A percentile compares a stretch with the other conserved stretches of the same genome.
Evolutionary conservation across 2,888 invertebrate species (phyloP).

Genomic region (Cephus pygmeus): DNA sequence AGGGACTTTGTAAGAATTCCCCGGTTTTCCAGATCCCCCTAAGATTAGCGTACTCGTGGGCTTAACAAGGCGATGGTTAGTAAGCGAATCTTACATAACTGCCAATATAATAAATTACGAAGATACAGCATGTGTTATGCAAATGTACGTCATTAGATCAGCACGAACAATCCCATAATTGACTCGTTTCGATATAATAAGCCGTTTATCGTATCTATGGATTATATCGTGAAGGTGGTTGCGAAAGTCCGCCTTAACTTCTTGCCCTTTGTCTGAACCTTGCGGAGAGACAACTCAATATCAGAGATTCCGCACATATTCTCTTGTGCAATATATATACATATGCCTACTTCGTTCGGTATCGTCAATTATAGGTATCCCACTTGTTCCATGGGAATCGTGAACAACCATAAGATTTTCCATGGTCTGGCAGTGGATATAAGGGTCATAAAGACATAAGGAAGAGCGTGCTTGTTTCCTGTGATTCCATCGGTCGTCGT

Average conservation of each 20-base stretch:
- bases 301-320: background rate
- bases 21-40: background rate
- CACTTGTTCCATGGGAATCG: background rate
- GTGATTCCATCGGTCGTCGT: conserved; percentile 40
- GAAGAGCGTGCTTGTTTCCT: conserved; percentile 27
- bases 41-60: background rate
- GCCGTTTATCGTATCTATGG: conserved; percentile 23
- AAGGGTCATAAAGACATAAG: conserved; percentile 40
- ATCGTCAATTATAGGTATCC: background rate
- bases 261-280: conserved; percentile 21
- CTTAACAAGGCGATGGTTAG: background rate
- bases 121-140: conserved; percentile 29
- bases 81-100: background rate
- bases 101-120: background rate
- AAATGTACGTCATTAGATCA: conserved; percentile 34
- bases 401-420: background rate
- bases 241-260: conserved; percentile 19
- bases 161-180: conserved; percentile 40
- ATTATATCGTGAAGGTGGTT: background rate
- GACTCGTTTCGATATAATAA: conserved; percentile 31
- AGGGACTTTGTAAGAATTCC: background rate
- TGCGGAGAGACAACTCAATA: background rate
- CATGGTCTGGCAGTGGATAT: conserved; percentile 9
- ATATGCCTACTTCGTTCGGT: background rate
- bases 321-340: background rate